A percentile compares a stretch with the other conserved stretches of the same genome.
phyloP scores from a whole-genome alignment of 2,888 invertebrate genomes.

The Acheta domesticus region DNA sequence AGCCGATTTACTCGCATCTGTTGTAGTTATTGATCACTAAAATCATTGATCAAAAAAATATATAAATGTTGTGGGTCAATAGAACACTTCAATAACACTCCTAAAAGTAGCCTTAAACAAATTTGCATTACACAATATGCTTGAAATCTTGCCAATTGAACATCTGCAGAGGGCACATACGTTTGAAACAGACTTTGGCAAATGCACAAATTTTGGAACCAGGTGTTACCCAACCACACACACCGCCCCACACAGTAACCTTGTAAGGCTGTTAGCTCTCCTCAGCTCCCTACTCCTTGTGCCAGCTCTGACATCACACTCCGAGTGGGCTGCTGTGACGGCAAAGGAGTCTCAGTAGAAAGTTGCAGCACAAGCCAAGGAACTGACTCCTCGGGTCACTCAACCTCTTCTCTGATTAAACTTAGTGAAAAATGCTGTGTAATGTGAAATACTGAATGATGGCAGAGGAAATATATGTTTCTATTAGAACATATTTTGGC shows the following conservation, averaged over 20 bases:
- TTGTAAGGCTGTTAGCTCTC: constrained; percentile 18
- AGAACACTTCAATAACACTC: no score
- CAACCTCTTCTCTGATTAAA: not conserved
- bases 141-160: no score
- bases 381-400: not conserved
- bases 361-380: constrained; percentile 1
- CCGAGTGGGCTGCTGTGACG: not conserved
- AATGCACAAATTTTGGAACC: not conserved
- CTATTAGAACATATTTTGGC: no score
- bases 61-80: no score
- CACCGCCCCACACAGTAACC: not conserved
- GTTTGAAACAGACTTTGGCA: not conserved
- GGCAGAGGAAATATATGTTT: no score
- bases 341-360: constrained; percentile 1
- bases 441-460: not conserved
- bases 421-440: not conserved
- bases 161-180: no score
- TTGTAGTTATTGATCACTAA: no score
- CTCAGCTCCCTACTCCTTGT: not conserved
- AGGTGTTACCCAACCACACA: not conserved
- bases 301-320: not conserved
- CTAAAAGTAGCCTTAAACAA: no score
- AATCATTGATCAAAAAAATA: no score
- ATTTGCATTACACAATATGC: no score
- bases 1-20: no score